A percentile compares a stretch with the other conserved stretches of the same genome.
These are phyloP conservation scores for Psittacus erithacus DNA, from an alignment of 2,113 vertebrate species.

Conservation along the genomic window DNA sequence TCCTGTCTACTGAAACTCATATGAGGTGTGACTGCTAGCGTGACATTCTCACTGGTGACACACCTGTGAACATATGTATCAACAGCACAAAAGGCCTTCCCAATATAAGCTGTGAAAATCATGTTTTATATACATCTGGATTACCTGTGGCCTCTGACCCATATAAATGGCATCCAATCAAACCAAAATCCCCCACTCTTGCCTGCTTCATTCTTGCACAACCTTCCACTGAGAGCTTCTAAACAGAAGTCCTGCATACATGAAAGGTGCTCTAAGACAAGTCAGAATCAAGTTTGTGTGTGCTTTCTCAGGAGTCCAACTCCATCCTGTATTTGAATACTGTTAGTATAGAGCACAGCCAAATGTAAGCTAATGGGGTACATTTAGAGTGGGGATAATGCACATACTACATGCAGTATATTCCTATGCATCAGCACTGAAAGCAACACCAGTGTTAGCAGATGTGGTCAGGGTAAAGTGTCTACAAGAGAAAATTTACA, in stretches of 20 bases:
- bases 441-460: background rate
- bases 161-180: background rate
- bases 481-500: background rate
- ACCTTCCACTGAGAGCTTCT: background rate
- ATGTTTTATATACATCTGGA: background rate
- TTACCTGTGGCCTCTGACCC: background rate
- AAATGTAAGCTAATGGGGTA: background rate
- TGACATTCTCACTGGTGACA: background rate
- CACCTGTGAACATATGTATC: background rate
- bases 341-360: background rate
- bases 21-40: background rate
- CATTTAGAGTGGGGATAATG: background rate
- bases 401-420: background rate
- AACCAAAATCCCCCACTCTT: background rate
- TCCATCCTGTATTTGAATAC: background rate
- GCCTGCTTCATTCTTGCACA: background rate
- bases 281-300: background rate
- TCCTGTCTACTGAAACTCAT: background rate
- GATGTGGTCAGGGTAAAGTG: background rate
- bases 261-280: background rate
- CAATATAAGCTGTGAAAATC: background rate
- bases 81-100: background rate
- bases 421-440: background rate
- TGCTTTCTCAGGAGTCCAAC: background rate
- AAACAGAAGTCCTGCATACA: background rate